Evolutionary conservation across 2,797 vertebrate genomes (phyloP).

Genomic region (Melanogrammus aeglefinus): DNA sequence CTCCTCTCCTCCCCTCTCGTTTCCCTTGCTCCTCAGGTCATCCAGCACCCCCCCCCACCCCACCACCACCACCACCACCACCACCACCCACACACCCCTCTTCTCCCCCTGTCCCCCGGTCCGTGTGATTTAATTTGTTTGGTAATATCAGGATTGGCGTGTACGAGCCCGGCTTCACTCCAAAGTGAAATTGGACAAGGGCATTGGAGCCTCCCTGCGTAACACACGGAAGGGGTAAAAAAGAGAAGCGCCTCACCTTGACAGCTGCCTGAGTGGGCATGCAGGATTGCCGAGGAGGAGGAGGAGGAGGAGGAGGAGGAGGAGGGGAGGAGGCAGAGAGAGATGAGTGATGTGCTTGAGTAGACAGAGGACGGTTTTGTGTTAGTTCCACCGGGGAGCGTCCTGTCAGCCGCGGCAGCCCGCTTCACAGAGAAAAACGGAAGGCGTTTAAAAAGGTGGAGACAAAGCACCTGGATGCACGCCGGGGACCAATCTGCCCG

Average conservation of each 20-base stretch:
- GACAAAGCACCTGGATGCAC: conserved; percentile 66
- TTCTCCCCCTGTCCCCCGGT: conserved; percentile 49
- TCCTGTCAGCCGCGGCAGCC: no score
- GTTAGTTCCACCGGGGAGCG: background rate
- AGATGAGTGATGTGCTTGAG: conserved; percentile 64
- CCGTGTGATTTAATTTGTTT: conserved; percentile 81
- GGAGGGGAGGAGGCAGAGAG: conserved; percentile 10
- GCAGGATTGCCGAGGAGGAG: conserved; percentile 56
- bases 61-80: conserved; percentile 46
- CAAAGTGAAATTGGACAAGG: conserved; percentile 82
- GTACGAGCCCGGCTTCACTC: conserved; percentile 77
- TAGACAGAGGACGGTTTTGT: background rate
- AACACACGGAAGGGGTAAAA: conserved; percentile 37
- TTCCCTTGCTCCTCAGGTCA: conserved; percentile 12
- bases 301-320: conserved; percentile 25
- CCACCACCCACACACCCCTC: background rate
- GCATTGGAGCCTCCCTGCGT: conserved; percentile 80
- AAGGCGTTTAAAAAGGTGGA: conserved; percentile 57
- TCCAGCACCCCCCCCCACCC: conserved; percentile 51
- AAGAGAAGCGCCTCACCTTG: conserved; percentile 70
- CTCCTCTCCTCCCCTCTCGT: background rate
- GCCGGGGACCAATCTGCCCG: conserved; percentile 42
- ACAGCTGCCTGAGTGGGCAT: conserved; percentile 77
- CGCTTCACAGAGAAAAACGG: conserved; percentile 24
- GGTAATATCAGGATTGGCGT: conserved; percentile 82